phyloP scores from a whole-genome alignment of 2,888 invertebrate genomes.

The Melipona bicolor region DNA sequence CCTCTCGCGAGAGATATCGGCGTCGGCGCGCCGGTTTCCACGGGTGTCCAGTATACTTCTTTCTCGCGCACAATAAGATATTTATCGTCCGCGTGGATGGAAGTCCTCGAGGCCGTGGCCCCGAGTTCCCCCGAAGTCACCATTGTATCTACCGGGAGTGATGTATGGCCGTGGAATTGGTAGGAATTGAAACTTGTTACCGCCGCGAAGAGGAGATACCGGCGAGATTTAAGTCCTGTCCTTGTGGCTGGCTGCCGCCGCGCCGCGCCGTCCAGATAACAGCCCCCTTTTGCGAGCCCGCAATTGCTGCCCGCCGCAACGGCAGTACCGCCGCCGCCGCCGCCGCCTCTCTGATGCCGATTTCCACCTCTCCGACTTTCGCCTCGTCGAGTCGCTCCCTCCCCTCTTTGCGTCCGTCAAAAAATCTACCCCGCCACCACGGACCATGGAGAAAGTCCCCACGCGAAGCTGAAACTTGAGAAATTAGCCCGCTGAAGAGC shows the following conservation, averaged over 20 bases:
- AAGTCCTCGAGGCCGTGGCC: constrained; percentile 73
- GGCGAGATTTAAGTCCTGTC: constrained; percentile 79
- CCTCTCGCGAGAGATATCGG: constrained; percentile 57
- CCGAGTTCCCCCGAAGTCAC: constrained; percentile 75
- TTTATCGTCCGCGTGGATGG: constrained; percentile 78
- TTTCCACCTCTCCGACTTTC: neutral
- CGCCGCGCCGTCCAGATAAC: constrained; percentile 74
- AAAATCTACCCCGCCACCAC: constrained; percentile 15
- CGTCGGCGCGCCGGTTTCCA: constrained; percentile 63
- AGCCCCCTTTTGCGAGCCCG: constrained; percentile 65
- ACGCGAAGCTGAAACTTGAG: too few relatives aligned
- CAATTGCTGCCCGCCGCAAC: constrained; percentile 47
- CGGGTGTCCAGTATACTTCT: constrained; percentile 73
- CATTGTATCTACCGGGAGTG: constrained; percentile 82
- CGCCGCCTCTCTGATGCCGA: constrained; percentile 9
- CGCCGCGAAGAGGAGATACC: constrained; percentile 77
- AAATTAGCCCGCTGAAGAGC: too few relatives aligned
- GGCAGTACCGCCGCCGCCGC: constrained; percentile 17
- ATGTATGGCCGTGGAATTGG: constrained; percentile 82
- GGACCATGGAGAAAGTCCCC: too few relatives aligned
- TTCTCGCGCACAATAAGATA: constrained; percentile 81
- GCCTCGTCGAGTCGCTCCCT: neutral
- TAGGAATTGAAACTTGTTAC: constrained; percentile 84
- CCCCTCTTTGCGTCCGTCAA: neutral
- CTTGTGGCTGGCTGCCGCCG: constrained; percentile 45